phyloP scores from a whole-genome alignment of 2,888 invertebrate genomes.

The Hylaea fasciaria region DNA sequence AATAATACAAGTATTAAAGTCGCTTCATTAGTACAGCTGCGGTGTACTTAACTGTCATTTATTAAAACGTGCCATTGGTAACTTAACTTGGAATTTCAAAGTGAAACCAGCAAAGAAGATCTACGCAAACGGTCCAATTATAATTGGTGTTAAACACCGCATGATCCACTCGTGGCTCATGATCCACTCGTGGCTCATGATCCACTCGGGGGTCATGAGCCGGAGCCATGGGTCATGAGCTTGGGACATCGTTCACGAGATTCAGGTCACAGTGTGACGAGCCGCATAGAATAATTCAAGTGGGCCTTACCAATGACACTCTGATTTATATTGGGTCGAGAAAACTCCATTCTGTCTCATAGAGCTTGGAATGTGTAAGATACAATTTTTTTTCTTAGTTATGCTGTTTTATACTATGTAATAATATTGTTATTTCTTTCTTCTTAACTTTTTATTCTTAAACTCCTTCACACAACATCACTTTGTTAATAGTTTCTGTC shows the following conservation, averaged over 20 bases:
- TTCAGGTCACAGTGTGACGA: constrained; percentile 39
- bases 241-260: constrained; percentile 33
- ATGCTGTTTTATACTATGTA: no score
- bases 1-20: no score
- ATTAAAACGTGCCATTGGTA: no score
- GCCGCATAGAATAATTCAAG: constrained; percentile 39
- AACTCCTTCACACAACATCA: no score
- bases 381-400: not conserved
- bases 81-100: no score
- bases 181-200: constrained; percentile 1
- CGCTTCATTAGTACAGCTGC: no score
- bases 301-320: constrained; percentile 39
- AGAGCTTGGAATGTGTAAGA: constrained; percentile 27
- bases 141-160: not conserved
- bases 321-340: constrained; percentile 43
- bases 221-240: constrained; percentile 3
- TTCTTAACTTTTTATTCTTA: no score
- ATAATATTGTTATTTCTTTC: no score
- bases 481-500: no score
- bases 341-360: constrained; percentile 33
- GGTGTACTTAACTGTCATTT: no score
- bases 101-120: no score
- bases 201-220: constrained; percentile 4
- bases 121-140: no score
- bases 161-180: not conserved